Evolutionary conservation across 2,888 invertebrate genomes (phyloP), one percentile per base, ranked within the genome.

Genomic region (Stomorhina lunata): DNA sequence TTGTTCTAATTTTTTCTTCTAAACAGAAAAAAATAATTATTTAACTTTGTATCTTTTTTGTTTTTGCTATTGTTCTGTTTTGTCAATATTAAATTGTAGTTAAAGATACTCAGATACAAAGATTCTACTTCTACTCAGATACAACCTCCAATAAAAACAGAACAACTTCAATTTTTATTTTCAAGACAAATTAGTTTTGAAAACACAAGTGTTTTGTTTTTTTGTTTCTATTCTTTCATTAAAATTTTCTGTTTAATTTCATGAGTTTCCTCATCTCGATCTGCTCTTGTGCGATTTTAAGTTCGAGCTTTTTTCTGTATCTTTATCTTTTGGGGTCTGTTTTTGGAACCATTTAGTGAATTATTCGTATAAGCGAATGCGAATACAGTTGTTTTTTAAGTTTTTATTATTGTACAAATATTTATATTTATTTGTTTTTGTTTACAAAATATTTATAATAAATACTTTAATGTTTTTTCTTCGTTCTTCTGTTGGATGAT

Each of bases 361-460:
- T 63, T 40, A 63, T 53, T 63, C 29, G 40, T 68, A 50, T n/a
- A n/a, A n/a, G n/a, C n/a, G n/a, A n/a, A n/a, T 59, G 48, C 29
- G 45, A 53, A 76, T 43, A 75, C 55, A 57, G 57, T 76, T 76
- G 57, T 53, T n/a, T 59, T 63, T 37, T 43, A n/a, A n/a, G n/a
- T 10, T 57, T 20, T 48, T 50, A n/a, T 40, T 72, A 6, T 65
- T 75, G 32, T 75, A 55, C 37, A 66, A 57, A 65, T 75, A 75
- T 75, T 75, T 65, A 32, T 15, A 37, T 43, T 29, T 75, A 12
- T 37, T 65, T 73, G 40, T 61, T 61, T 65, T 43, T 65, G 65
- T 65, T 73, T 73, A 20, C 15, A 43, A 61, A 73, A 65, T 25
- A 55, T 55, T 66, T 45, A n/a, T n/a, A n/a, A n/a, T n/a, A n/a